These are phyloP conservation scores for Corapipo altera DNA, from an alignment of 2,113 vertebrate species.

Conservation along the genomic window DNA sequence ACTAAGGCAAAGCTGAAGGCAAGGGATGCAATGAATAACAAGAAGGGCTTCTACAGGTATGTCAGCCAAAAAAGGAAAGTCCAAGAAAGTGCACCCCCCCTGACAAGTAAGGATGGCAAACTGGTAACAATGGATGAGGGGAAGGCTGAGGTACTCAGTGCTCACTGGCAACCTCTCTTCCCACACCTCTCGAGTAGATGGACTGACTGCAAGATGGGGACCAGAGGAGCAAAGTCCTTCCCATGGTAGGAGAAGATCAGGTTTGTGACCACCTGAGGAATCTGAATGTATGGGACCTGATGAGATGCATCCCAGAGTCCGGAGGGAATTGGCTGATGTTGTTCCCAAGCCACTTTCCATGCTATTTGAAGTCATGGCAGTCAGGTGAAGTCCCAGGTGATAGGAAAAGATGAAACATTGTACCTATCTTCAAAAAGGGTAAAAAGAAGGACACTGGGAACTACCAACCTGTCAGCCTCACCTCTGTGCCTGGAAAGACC, in stretches of 20 bases:
- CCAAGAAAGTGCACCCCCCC: neutral
- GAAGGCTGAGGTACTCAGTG: neutral
- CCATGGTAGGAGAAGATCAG: neutral
- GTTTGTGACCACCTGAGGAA: neutral
- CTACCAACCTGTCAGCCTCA: neutral
- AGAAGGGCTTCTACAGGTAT: neutral
- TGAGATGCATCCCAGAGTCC: neutral
- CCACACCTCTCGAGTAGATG: rapidly evolving
- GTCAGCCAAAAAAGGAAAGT: neutral
- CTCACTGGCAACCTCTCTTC: neutral
- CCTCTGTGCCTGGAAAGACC: neutral
- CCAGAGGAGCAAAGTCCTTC: neutral
- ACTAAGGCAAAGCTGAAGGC: neutral
- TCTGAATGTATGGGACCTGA: neutral
- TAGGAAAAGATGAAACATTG: neutral
- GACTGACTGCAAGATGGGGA: neutral
- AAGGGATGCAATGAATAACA: neutral
- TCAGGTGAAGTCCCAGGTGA: neutral
- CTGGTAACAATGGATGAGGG: neutral
- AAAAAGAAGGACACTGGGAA: neutral
- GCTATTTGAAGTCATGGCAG: neutral
- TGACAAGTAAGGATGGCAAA: neutral
- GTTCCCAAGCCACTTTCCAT: neutral
- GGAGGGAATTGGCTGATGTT: neutral
- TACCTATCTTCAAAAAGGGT: neutral